Base-by-base conservation (phyloP, 2,888 invertebrate species). In the Onchidella celtica region DNA sequence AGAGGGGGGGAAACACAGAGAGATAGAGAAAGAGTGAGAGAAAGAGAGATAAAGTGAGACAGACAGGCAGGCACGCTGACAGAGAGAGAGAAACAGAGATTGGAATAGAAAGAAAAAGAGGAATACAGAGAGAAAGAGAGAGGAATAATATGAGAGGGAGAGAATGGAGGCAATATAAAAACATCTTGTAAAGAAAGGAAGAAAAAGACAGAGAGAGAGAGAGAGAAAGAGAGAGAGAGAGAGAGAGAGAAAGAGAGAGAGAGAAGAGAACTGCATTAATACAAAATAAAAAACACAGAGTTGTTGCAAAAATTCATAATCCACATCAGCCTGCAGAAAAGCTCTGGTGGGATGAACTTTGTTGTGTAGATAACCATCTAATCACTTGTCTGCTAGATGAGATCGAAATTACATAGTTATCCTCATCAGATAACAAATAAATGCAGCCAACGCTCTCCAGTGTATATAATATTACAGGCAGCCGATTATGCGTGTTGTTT, bases 171-270 rank as follows among this genome's bases (percentile, higher is more conserved):
- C 21, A 24, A 59, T 21, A 59, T 21, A 59, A 24, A 59, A 21
- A 59, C 24, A 17, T 21, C 21, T 4, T 11, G 59, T n/a, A 24
- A 59, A 24, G 24, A 24, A 59, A 24, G 3, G 59, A 17, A 21
- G 24, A 21, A 24, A 59, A 21, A 59, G 59, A 17, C 3, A 59
- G 59, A 59, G 59, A 59, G 59, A 59, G 59, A 59, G 59, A 59
- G 59, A 59, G 59, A 59, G 59, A 59, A 24, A 59, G 59, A 59
- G 59, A 59, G 59, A 59, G 59, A 59, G 59, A 59, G 59, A 59
- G 59, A 59, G 59, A 59, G 59, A 59, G 4, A 59, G 59, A 59
- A 24, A 59, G 59, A 59, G 59, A 59, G 59, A 59, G 59, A 59
- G 59, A 59, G 59, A 4, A 21, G 21, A 59, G 59, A 11, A 47